Evolutionary conservation across 92 coral and sea anemone species (phyloP).

Genomic region (Desmophyllum pertusum): DNA sequence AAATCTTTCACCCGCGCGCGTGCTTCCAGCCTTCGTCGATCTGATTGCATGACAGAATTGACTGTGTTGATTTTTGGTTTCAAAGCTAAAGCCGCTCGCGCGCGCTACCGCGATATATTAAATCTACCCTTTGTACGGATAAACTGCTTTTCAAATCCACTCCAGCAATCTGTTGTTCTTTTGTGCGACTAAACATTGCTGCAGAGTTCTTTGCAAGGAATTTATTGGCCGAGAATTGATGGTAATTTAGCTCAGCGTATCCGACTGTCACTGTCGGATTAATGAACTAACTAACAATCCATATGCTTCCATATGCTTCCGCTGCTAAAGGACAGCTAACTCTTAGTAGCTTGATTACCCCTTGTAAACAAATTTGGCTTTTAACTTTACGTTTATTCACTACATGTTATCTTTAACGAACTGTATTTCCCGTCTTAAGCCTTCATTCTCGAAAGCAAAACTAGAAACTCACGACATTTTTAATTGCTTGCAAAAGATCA

Average conservation of each 20-base stretch:
- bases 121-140: constrained; percentile 21
- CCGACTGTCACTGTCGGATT: constrained; percentile 84
- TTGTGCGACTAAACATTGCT: constrained; percentile 5
- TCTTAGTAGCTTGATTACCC: constrained; percentile 54
- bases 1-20: constrained; percentile 23
- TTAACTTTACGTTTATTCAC: constrained; percentile 41
- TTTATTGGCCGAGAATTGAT: constrained; percentile 69
- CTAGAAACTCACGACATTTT: constrained; percentile 14
- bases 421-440: constrained; percentile 15
- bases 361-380: constrained; percentile 85
- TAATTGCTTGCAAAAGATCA: constrained; percentile 25
- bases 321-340: constrained; percentile 41
- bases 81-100: constrained; percentile 1
- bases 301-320: constrained; percentile 87
- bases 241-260: constrained; percentile 74
- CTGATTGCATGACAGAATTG: constrained; percentile 18
- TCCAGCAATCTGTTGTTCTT: constrained; percentile 25
- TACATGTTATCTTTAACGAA: constrained; percentile 8
- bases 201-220: constrained; percentile 19
- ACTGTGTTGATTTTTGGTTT: constrained; percentile 23
- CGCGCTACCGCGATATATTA: constrained; percentile 1
- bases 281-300: constrained; percentile 85
- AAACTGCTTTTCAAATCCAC: constrained; percentile 21
- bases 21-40: constrained; percentile 8
- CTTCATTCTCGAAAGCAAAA: background rate